phyloP scores from a whole-genome alignment of 1,140 invertebrate genomes.

The Samia ricini region DNA sequence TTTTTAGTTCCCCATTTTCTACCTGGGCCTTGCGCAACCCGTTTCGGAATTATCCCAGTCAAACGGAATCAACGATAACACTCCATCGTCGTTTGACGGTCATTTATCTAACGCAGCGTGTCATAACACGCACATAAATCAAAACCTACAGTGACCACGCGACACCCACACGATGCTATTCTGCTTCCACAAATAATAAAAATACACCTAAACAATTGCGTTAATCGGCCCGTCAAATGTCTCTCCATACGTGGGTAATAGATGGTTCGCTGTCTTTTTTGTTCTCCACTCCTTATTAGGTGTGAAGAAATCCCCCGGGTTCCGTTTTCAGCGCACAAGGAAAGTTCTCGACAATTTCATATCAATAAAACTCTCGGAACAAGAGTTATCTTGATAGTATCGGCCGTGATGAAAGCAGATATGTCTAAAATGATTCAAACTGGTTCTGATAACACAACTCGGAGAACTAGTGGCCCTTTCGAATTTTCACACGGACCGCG shows the following conservation, averaged over 20 bases:
- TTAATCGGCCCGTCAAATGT: slow-evolving; percentile 25
- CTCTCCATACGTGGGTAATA: neutral
- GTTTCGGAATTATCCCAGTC: neutral
- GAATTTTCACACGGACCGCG: slow-evolving; percentile 59
- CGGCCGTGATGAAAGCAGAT: slow-evolving; percentile 52
- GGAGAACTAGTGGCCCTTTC: slow-evolving; percentile 38
- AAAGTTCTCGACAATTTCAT: slow-evolving; percentile 25
- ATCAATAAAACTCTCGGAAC: slow-evolving; percentile 37
- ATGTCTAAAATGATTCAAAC: slow-evolving; percentile 54
- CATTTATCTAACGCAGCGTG: slow-evolving; percentile 48
- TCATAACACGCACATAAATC: slow-evolving; percentile 56
- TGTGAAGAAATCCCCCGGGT: slow-evolving; percentile 31
- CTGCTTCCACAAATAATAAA: slow-evolving; percentile 33
- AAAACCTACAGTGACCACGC: slow-evolving; percentile 39
- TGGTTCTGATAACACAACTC: slow-evolving; percentile 53
- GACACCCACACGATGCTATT: slow-evolving; percentile 36
- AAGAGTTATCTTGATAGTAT: slow-evolving; percentile 41
- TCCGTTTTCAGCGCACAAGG: slow-evolving; percentile 13
- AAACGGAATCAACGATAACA: neutral
- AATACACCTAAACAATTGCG: slow-evolving; percentile 30
- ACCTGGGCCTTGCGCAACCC: neutral
- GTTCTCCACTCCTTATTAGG: slow-evolving; percentile 23
- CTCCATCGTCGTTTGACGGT: slow-evolving; percentile 12
- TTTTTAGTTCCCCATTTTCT: neutral
- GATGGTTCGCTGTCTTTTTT: neutral